Conservation (phyloP, 1,140 invertebrate genomes). For the Tetramorium alpestre region DNA sequence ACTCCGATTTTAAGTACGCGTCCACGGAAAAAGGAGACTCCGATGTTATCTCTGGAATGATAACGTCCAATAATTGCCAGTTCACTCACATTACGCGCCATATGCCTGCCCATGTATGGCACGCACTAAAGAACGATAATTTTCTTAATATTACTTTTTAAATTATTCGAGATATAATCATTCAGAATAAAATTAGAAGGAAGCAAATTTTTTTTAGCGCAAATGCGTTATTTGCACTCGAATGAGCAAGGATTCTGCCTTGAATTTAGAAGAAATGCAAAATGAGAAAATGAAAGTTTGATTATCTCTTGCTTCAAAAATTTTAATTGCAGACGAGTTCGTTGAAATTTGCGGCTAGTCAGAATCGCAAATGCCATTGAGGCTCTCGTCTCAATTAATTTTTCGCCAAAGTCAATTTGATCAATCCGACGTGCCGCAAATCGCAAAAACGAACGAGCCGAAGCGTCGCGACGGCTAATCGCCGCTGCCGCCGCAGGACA, state of each 20-base stretch:
- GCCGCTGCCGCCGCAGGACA: neutral
- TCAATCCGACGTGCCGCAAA: neutral
- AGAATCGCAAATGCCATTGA: neutral
- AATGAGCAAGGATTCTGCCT: neutral
- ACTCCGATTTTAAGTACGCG: slow-evolving; percentile 10
- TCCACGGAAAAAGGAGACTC: neutral
- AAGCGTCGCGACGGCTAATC: slow-evolving; percentile 12
- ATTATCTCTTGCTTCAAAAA: neutral
- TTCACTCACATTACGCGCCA: neutral
- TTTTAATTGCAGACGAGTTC: neutral
- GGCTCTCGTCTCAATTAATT: neutral
- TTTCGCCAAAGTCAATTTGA: neutral
- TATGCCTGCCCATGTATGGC: neutral
- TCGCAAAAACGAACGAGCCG: neutral
- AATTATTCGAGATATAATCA: neutral
- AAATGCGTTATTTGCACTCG: neutral
- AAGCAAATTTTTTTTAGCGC: neutral
- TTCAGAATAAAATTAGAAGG: neutral
- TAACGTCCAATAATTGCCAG: slow-evolving; percentile 16
- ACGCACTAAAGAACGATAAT: neutral
- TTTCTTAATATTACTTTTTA: neutral
- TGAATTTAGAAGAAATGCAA: neutral
- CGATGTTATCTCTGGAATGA: slow-evolving; percentile 18
- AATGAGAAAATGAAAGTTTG: neutral
- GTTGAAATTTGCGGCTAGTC: neutral